Conservation (phyloP, 64 coral and sea anemone species). For the Actinia tenebrosa region DNA sequence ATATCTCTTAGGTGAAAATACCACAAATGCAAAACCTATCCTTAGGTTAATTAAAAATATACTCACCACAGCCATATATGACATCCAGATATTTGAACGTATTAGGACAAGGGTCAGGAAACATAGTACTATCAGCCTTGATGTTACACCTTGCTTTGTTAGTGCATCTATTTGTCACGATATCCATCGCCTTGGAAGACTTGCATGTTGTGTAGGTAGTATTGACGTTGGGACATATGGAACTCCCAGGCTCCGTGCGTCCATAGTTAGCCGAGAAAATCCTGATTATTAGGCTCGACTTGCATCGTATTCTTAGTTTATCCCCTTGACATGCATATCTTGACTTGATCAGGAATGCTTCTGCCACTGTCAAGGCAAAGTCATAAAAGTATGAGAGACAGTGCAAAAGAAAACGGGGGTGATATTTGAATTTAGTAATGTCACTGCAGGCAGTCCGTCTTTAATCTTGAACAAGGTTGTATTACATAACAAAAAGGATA, state of each 20-base stretch:
- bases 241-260: conserved; percentile 58
- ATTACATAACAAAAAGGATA: too few relatives aligned
- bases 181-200: conserved; percentile 14
- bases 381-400: too few relatives aligned
- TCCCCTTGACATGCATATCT: conserved; percentile 66
- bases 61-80: conserved; percentile 83
- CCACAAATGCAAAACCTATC: too few relatives aligned
- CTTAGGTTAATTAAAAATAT: background rate
- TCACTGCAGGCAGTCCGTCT: too few relatives aligned
- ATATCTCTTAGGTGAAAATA: too few relatives aligned
- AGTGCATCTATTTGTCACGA: conserved; percentile 36
- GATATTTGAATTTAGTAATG: too few relatives aligned
- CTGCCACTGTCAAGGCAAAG: background rate
- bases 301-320: conserved; percentile 58
- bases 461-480: too few relatives aligned
- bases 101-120: conserved; percentile 70
- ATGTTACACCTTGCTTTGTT: conserved; percentile 58
- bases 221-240: conserved; percentile 64
- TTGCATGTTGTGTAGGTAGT: conserved; percentile 47
- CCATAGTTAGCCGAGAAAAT: conserved; percentile 71
- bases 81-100: conserved; percentile 83
- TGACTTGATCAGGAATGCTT: conserved; percentile 2
- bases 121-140: conserved; percentile 32
- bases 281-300: conserved; percentile 18
- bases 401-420: too few relatives aligned